A percentile compares a stretch with the other conserved stretches of the same genome.
These are phyloP conservation scores for Aptenodytes patagonicus DNA, from an alignment of 2,113 vertebrate species.

Conservation along the genomic window DNA sequence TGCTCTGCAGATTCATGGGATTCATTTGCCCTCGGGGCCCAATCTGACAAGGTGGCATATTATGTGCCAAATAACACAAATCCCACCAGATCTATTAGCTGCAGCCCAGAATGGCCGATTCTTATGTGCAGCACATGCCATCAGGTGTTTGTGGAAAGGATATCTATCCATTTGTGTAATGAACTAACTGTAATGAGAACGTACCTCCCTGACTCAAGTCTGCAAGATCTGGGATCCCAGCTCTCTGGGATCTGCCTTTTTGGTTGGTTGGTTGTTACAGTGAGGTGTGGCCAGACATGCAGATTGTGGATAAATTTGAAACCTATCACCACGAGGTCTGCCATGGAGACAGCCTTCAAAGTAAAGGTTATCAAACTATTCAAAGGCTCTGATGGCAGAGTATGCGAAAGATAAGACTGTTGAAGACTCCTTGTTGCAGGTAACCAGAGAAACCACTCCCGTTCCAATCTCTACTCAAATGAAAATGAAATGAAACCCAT, in stretches of 20 bases:
- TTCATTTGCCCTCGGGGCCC: not conserved
- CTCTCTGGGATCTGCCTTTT: not conserved
- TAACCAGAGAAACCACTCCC: not conserved
- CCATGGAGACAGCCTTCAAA: not conserved
- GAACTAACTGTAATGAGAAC: not conserved
- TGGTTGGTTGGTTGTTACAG: not conserved
- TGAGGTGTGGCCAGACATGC: not conserved
- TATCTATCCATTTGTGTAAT: not conserved
- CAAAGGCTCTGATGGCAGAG: not conserved
- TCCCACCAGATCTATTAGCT: not conserved
- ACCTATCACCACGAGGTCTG: not conserved
- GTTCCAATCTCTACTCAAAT: not conserved
- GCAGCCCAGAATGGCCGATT: not conserved
- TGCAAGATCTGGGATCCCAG: not conserved
- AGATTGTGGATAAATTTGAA: not conserved
- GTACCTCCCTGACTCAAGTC: not conserved
- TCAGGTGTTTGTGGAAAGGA: not conserved
- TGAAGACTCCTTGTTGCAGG: not conserved
- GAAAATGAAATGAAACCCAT: not conserved
- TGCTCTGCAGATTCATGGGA: not conserved
- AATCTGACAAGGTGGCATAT: not conserved
- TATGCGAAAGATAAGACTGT: not conserved
- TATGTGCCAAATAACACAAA: not conserved
- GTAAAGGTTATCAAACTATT: not conserved
- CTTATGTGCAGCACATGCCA: accelerated